Percentiles rank a stretch among this genome's conserved stretches.
phyloP scores from a whole-genome alignment of 2,888 invertebrate genomes.

The Dusona sp. region DNA sequence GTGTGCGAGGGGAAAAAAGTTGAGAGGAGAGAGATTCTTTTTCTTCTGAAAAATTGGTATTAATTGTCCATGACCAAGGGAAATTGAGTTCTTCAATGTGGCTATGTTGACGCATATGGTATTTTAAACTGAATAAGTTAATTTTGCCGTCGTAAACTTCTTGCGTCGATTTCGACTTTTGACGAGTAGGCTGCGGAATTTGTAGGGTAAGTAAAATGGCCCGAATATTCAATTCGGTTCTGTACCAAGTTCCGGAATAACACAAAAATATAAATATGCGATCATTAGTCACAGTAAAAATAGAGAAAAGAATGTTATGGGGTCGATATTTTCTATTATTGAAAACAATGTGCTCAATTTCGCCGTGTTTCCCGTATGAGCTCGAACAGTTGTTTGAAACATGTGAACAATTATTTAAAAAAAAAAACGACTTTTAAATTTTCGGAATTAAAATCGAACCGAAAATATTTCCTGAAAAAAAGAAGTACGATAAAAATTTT shows the following conservation, averaged over 20 bases:
- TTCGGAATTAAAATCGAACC: neutral
- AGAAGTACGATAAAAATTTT: neutral
- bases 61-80: constrained; percentile 80
- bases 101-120: constrained; percentile 39
- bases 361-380: neutral
- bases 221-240: constrained; percentile 55
- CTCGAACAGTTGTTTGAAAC: neutral
- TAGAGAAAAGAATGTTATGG: neutral
- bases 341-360: neutral
- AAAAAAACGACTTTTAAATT: neutral
- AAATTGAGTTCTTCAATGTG: constrained; percentile 78
- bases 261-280: constrained; percentile 12
- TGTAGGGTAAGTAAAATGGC: neutral
- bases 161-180: constrained; percentile 48
- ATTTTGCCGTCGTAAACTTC: constrained; percentile 53
- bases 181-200: constrained; percentile 39
- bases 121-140: constrained; percentile 49
- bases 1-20: constrained; percentile 17
- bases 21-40: constrained; percentile 1
- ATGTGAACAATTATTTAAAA: neutral
- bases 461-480: neutral
- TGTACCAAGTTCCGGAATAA: constrained; percentile 33
- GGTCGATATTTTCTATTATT: neutral
- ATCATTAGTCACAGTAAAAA: neutral
- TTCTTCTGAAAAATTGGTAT: constrained; percentile 77